Evolutionary conservation across 2,113 vertebrate genomes (phyloP), one percentile per base, ranked within the genome.

Genomic region (Mustelus asterias): DNA sequence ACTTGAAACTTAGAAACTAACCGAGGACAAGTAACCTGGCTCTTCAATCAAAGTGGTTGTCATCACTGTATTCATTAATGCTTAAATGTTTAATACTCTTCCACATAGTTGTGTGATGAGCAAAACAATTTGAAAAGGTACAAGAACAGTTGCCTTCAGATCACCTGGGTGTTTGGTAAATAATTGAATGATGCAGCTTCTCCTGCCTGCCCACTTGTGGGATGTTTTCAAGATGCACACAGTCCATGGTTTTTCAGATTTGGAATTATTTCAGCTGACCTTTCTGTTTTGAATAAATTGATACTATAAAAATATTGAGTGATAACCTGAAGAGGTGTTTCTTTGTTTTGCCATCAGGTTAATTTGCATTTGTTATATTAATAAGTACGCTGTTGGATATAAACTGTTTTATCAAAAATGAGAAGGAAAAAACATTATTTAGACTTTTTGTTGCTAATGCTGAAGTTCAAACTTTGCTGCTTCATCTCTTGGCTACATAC

Each of bases 71-170:
- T 94, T 48, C 65, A 94, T 94, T 94, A 70, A 29, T 48, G 67
- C 24, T 70, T 48, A 72, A 70, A 70, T 44, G 22, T 70, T 94
- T 94, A 94, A 94, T 69, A 44, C 41, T 26, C n/a, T 67, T 44
- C 67, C 70, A 44, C 92, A 70, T 44, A 24, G 37, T 94, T 94
- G 37, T 94, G 58, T 69, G 92, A 41, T 94, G 92, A 69, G n/a
- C n/a, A 94, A 94, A 70, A 9, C 67, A 29, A 13, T 26, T 70
- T 69, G 60, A 10, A 29, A 70, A 94, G 37, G 14, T 70, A 69
- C 24, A 70, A 70, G 63, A 67, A 41, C 65, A 26, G n/a, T n/a
- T n/a, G n/a, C n/a, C n/a, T n/a, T n/a, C n/a, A n/a, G 44, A 7
- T 44, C 11, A 5, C 8, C 67, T 70, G 37, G 37, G 10, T 70